These are phyloP conservation scores for Paratrypauchen microcephalus DNA, from an alignment of 2,797 vertebrate species.

Conservation along the genomic window DNA sequence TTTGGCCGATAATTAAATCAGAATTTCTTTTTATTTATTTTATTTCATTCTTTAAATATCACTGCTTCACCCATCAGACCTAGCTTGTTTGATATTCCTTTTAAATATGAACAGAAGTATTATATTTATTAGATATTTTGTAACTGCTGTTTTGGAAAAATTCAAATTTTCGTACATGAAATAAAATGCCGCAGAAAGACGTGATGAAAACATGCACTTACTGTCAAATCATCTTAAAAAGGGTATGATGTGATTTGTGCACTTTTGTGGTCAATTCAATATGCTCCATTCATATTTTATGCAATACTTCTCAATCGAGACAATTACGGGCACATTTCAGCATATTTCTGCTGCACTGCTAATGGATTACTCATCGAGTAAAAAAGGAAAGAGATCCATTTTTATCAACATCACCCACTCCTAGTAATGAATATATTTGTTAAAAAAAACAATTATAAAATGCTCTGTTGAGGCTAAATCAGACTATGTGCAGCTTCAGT, in stretches of 20 bases:
- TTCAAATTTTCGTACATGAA: not conserved
- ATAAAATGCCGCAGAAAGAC: too few relatives aligned
- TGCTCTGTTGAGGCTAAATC: conserved; percentile 3
- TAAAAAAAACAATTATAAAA: not conserved
- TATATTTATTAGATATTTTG: too few relatives aligned
- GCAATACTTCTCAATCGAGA: not conserved
- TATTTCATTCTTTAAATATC: not conserved
- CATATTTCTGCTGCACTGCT: not conserved
- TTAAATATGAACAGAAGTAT: not conserved
- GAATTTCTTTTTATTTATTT: too few relatives aligned
- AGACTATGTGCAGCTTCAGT: not conserved
- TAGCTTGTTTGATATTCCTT: too few relatives aligned
- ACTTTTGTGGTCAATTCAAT: not conserved
- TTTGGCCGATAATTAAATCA: not conserved
- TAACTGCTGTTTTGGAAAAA: not conserved
- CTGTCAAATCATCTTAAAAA: too few relatives aligned
- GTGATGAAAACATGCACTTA: too few relatives aligned
- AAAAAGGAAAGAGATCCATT: not conserved
- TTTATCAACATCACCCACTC: not conserved
- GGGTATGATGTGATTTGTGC: too few relatives aligned
- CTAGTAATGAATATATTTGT: not conserved
- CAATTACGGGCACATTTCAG: too few relatives aligned
- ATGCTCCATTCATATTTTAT: not conserved
- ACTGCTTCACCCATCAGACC: not conserved
- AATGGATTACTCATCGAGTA: not conserved